Evolutionary conservation across 1,140 invertebrate genomes (phyloP).

Genomic region (Drosophila kurseongensis): DNA sequence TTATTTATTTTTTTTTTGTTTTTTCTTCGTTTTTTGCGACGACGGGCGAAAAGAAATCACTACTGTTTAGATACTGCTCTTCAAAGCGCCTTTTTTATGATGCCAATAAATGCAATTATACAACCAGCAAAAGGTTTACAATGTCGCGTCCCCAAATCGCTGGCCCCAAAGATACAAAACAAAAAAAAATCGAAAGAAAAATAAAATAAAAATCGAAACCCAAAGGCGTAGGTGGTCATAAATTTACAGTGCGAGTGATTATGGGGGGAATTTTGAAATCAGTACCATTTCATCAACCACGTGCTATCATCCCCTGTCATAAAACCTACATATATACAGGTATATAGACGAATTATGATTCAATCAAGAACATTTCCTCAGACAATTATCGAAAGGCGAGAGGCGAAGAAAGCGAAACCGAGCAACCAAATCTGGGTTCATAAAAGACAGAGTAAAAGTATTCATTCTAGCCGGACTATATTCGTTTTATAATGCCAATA

Average conservation of each 20-base stretch:
- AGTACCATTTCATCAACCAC: slow-evolving; percentile 72
- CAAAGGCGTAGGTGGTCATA: slow-evolving; percentile 61
- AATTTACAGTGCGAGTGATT: slow-evolving; percentile 47
- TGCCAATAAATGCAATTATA: slow-evolving; percentile 80
- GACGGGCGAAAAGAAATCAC: slow-evolving; percentile 70
- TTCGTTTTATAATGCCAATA: slow-evolving; percentile 78
- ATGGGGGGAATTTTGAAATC: slow-evolving; percentile 75
- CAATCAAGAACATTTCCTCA: slow-evolving; percentile 70
- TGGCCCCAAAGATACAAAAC: slow-evolving; percentile 38
- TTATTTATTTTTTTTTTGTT: slow-evolving; percentile 18
- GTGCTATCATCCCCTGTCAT: slow-evolving; percentile 65
- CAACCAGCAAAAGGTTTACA: slow-evolving; percentile 55
- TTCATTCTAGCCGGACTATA: slow-evolving; percentile 35
- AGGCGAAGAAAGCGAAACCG: slow-evolving; percentile 51
- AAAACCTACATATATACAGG: slow-evolving; percentile 32
- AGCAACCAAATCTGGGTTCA: slow-evolving; percentile 58
- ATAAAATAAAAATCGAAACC: slow-evolving; percentile 50
- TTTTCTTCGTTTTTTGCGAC: slow-evolving; percentile 28
- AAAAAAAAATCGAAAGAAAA: slow-evolving; percentile 5
- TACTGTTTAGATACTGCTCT: slow-evolving; percentile 82
- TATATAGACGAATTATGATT: slow-evolving; percentile 66
- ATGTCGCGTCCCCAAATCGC: slow-evolving; percentile 42
- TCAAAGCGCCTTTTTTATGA: slow-evolving; percentile 73
- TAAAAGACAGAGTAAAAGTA: slow-evolving; percentile 40
- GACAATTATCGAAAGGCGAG: slow-evolving; percentile 73